Conservation (phyloP, 2,113 vertebrate genomes). For the Nyctereutes procyonoides region DNA sequence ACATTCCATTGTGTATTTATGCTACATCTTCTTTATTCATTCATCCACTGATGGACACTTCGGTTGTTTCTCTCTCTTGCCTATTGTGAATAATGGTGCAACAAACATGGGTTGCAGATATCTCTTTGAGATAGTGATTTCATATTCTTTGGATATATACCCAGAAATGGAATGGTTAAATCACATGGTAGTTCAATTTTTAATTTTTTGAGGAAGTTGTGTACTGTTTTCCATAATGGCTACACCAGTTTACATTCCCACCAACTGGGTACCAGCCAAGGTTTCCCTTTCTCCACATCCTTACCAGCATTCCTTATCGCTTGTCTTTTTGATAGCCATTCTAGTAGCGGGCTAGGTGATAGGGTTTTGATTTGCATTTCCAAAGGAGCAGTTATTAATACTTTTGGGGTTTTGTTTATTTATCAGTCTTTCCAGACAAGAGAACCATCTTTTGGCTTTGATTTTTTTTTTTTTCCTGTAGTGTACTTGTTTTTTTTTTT, state of each 20-base stretch:
- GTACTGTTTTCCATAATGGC: background rate
- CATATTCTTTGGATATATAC: background rate
- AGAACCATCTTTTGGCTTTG: background rate
- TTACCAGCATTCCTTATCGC: background rate
- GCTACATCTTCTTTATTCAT: background rate
- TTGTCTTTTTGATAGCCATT: background rate
- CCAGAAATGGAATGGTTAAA: background rate
- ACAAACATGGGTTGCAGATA: background rate
- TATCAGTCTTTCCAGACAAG: background rate
- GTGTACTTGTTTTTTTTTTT: background rate
- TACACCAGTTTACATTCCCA: background rate
- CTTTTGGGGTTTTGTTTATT: background rate
- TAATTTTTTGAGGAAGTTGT: background rate
- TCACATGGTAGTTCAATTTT: background rate
- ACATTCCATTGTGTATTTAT: background rate
- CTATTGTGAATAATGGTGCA: background rate
- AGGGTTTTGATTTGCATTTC: constrained; percentile 10
- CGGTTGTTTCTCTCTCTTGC: background rate
- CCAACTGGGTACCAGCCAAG: fast-evolving
- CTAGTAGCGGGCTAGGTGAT: background rate
- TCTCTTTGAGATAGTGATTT: background rate
- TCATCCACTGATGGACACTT: background rate
- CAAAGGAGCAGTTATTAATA: background rate
- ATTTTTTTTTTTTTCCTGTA: background rate
- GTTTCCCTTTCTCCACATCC: background rate